phyloP scores from a whole-genome alignment of 2,888 invertebrate species.

The Proisotoma minuta region DNA sequence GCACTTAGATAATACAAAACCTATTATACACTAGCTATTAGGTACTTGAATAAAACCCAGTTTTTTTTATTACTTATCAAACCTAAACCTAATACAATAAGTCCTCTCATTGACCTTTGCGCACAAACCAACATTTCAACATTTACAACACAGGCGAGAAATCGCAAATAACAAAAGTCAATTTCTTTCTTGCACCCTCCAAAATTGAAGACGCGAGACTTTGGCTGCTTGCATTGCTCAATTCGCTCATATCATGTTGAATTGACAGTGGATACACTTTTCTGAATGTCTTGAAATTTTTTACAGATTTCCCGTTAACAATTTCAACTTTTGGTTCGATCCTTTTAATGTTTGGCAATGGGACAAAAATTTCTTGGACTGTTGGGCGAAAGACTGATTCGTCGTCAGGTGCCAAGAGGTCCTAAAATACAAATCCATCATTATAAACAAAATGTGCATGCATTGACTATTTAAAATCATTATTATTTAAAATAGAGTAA shows the following conservation, averaged over 20 bases:
- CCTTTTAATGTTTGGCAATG: not conserved
- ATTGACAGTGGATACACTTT: conserved; percentile 20
- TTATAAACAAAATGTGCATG: not conserved
- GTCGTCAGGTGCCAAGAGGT: not conserved
- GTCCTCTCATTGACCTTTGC: no score
- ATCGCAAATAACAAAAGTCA: conserved; percentile 8
- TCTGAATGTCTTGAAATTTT: conserved; percentile 32
- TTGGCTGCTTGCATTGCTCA: not conserved
- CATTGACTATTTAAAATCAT: not conserved
- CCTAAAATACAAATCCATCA: not conserved
- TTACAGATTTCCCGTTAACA: conserved; percentile 3
- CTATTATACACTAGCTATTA: no score
- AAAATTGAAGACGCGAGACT: not conserved
- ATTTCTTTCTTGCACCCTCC: not conserved
- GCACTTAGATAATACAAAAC: no score
- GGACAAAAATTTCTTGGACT: not conserved
- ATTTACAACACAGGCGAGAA: no score
- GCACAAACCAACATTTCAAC: no score
- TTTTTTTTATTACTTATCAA: no score
- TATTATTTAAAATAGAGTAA: not conserved
- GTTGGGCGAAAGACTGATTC: not conserved
- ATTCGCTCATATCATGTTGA: no score
- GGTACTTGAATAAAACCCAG: no score
- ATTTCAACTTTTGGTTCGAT: conserved; percentile 3
- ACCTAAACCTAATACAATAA: no score